Conservation (phyloP, 2,797 vertebrate species). For the Australoheros facetus region DNA sequence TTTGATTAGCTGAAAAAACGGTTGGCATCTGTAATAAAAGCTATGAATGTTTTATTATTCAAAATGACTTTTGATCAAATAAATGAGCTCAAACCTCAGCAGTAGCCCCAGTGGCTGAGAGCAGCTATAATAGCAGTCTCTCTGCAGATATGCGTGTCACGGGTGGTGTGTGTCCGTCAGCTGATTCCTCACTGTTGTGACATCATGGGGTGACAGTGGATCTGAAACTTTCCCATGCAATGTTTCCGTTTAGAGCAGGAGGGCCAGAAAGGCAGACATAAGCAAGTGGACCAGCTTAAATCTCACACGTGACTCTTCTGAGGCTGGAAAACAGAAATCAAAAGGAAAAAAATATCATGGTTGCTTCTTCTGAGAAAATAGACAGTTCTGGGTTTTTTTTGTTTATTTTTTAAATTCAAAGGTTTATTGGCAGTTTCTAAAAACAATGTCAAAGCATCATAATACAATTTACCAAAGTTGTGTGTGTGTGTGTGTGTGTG, state of each 20-base stretch:
- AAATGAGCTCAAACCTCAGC: not conserved
- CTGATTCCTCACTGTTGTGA: constrained; percentile 57
- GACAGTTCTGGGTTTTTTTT: too few relatives aligned
- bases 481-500: not conserved
- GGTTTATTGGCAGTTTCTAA: not conserved
- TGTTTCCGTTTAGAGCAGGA: constrained; percentile 43
- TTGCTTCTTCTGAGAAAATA: not conserved
- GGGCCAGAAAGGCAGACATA: not conserved
- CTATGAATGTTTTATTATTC: rapidly evolving
- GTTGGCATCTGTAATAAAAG: not conserved
- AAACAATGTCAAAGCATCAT: not conserved
- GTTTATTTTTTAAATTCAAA: too few relatives aligned
- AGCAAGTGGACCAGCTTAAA: constrained; percentile 16
- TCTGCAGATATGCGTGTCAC: constrained; percentile 34
- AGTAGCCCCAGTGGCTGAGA: not conserved
- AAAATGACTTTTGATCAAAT: not conserved
- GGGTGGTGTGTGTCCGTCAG: constrained; percentile 63
- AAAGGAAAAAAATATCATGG: not conserved
- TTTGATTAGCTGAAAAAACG: not conserved
- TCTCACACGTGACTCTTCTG: constrained; percentile 20
- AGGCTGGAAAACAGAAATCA: constrained; percentile 6
- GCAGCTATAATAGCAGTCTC: constrained; percentile 25
- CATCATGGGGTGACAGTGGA: constrained; percentile 48
- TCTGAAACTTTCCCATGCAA: constrained; percentile 28
- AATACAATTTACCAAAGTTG: not conserved